Conservation (phyloP, 2,797 vertebrate species). For the Sebastes flavidus region DNA sequence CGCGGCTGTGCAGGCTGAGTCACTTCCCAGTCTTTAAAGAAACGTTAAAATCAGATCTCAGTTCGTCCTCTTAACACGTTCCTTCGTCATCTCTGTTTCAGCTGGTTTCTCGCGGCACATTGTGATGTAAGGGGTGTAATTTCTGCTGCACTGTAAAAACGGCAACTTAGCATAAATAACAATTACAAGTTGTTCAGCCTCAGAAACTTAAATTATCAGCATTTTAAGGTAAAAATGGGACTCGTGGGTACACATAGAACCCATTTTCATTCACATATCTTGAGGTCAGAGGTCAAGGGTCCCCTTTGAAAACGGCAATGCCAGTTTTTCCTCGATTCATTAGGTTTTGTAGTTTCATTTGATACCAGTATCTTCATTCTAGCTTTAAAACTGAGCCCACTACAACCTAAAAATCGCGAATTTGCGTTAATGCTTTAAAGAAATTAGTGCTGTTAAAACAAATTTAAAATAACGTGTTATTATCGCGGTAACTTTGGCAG, state of each 20-base stretch:
- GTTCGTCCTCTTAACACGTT: background rate
- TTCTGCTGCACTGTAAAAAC: background rate
- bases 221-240: background rate
- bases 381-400: no score
- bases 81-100: background rate
- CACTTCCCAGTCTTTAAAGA: background rate
- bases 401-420: no score
- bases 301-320: no score
- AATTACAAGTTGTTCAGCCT: background rate
- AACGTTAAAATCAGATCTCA: background rate
- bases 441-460: no score
- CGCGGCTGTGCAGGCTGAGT: background rate
- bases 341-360: no score
- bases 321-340: no score
- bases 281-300: no score
- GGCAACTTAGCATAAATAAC: background rate
- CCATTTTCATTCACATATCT: no score
- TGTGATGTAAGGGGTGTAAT: background rate
- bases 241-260: no score
- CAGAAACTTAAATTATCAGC: background rate
- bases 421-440: no score
- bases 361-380: no score
- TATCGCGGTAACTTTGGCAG: fast-evolving
- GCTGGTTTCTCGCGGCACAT: fast-evolving
- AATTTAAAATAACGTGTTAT: no score